Percentiles rank a stretch among this genome's conserved stretches.
These are phyloP conservation scores for Halcyon smyrnensis DNA, from an alignment of 2,797 vertebrate genomes.

Conservation along the genomic window DNA sequence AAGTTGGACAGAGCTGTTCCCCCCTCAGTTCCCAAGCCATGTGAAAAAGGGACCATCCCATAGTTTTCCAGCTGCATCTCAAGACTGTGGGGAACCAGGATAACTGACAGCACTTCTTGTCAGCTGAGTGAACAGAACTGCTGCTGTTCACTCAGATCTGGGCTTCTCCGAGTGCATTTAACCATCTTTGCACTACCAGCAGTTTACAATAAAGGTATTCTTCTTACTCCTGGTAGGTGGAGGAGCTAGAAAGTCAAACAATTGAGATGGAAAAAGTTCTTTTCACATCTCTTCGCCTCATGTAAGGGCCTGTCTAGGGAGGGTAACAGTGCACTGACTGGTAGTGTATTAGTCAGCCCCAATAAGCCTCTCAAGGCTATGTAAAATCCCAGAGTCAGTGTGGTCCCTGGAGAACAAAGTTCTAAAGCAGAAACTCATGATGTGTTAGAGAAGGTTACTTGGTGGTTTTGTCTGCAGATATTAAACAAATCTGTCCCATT, in stretches of 20 bases:
- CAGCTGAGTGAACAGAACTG: neutral
- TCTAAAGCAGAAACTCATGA: neutral
- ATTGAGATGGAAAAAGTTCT: neutral
- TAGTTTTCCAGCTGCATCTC: neutral
- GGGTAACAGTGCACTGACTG: neutral
- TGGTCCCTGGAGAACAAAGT: neutral
- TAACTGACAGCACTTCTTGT: neutral
- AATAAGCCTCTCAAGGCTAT: neutral
- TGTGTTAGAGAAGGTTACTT: neutral
- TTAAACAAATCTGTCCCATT: neutral
- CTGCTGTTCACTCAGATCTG: neutral
- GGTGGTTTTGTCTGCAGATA: neutral
- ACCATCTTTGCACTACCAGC: slow-evolving; percentile 15
- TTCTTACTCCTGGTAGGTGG: neutral
- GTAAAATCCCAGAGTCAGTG: neutral
- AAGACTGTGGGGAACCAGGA: neutral
- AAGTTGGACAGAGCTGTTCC: neutral
- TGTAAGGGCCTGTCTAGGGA: neutral
- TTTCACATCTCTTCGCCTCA: neutral
- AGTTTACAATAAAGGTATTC: neutral
- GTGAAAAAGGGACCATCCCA: neutral
- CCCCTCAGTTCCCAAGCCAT: neutral
- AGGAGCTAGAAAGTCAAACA: neutral
- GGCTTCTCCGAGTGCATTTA: neutral
- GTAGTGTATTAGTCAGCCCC: neutral